Conservation (phyloP, 35 echinoderm and acorn worm species). For the Diadema setosum region DNA sequence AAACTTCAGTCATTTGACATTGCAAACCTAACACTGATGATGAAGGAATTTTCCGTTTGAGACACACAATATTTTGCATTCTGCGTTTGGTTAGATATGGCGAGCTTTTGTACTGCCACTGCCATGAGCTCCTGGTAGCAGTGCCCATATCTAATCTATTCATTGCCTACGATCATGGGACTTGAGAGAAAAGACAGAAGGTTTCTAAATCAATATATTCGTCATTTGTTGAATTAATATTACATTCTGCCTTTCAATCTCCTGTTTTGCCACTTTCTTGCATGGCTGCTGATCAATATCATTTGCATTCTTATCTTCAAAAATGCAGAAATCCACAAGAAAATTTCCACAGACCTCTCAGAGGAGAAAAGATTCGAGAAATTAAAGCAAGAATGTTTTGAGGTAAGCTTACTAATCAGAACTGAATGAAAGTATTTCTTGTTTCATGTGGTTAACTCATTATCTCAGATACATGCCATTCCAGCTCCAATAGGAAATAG, state of each 20-base stretch:
- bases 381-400: neutral
- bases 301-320: neutral
- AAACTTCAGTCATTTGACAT: too few species aligned
- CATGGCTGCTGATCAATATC: neutral
- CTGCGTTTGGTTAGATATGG: too few species aligned
- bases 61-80: too few species aligned
- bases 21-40: too few species aligned
- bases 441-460: too few species aligned
- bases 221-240: neutral
- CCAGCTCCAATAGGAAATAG: too few species aligned
- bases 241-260: neutral
- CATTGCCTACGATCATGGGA: neutral
- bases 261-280: neutral
- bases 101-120: too few species aligned
- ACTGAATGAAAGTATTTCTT: too few species aligned
- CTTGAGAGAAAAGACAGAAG: neutral
- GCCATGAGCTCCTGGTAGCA: too few species aligned
- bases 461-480: too few species aligned
- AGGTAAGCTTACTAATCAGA: too few species aligned
- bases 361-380: conserved; percentile 1
- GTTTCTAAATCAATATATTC: neutral
- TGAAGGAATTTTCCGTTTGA: too few species aligned
- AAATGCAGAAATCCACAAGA: conserved; percentile 1
- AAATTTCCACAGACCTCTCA: neutral
- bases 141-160: neutral